Base-by-base conservation (phyloP, 2,113 vertebrate genomes). In the Vulpes vulpes region DNA sequence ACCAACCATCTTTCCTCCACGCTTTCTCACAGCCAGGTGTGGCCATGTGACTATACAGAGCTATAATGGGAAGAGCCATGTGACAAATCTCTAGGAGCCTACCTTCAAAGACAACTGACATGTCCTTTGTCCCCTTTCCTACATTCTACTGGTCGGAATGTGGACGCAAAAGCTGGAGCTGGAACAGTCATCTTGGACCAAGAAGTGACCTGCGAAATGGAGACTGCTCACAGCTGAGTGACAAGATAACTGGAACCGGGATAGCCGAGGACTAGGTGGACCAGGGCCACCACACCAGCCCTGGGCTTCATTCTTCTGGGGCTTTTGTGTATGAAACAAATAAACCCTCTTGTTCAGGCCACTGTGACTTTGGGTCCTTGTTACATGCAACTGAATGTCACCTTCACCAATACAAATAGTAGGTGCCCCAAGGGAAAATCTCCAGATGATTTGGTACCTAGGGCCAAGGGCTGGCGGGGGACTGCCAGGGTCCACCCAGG, bases 311-410 rank as follows among this genome's bases (percentile, higher is more conserved):
- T 87, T 92, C 22, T 82, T 73, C 38, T n/a, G 22, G 19, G 19
- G 89, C 30, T 88, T 95, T 30, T 62, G 5, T 53, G 4, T 57
- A 35, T 74, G 71, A 97, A 80, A 89, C 55, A 83, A 93, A 87
- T n/a, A 87, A 94, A 76, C 43, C 25, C 53, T 57, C 17, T 90
- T 83, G 17, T 92, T 96, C 60, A 90, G 49, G 89, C 60, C 76
- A 64, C 59, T 71, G 91, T 93, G 65, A 83, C 55, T 87, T 78
- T 53, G 51, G 14, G 35, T 80, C 57, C 57, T 22, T 71, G 57
- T 84, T 62, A 51, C 35, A 84, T 95, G n/a, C 43, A 65, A 35
- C n/a, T 93, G 30, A 95, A 71, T 5, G 27, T 91, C 23, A 80
- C 23, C 16, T 80, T 93, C 35, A 71, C 25, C 88, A 14, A 14